These are phyloP conservation scores for Brachionus angularis DNA, from an alignment of 1,140 invertebrate species.

Conservation along the genomic window DNA sequence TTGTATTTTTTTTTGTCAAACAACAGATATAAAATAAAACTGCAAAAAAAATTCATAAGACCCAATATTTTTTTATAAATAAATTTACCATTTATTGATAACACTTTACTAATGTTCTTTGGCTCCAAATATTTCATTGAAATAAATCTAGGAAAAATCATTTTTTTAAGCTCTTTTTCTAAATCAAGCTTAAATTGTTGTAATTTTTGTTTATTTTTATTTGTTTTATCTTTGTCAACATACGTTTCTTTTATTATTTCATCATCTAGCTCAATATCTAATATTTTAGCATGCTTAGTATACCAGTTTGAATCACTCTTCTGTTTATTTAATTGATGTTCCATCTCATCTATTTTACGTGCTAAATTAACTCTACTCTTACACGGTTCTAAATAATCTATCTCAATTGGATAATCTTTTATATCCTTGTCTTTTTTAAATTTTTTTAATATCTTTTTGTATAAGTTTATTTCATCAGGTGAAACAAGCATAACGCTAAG, in stretches of 20 bases:
- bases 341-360: constrained; percentile 70
- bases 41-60: too few species aligned
- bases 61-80: background rate
- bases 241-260: constrained; percentile 38
- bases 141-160: constrained; percentile 33
- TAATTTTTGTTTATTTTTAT: constrained; percentile 4
- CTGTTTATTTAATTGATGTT: constrained; percentile 66
- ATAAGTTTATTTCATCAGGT: constrained; percentile 73
- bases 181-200: constrained; percentile 11
- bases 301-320: constrained; percentile 74
- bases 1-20: too few species aligned
- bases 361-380: constrained; percentile 61
- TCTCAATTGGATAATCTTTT: constrained; percentile 30
- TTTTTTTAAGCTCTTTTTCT: constrained; percentile 9
- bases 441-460: constrained; percentile 65
- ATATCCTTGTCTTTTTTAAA: constrained; percentile 33
- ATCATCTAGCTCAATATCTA: constrained; percentile 79
- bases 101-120: constrained; percentile 2
- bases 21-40: too few species aligned
- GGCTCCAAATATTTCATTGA: constrained; percentile 24
- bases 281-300: constrained; percentile 73
- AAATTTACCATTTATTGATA: constrained; percentile 10
- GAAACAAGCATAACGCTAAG: constrained; percentile 86
- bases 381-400: constrained; percentile 15
- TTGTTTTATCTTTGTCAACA: constrained; percentile 22